Conservation (phyloP, 92 coral and sea anemone genomes). For the Zoanthus sociatus region DNA sequence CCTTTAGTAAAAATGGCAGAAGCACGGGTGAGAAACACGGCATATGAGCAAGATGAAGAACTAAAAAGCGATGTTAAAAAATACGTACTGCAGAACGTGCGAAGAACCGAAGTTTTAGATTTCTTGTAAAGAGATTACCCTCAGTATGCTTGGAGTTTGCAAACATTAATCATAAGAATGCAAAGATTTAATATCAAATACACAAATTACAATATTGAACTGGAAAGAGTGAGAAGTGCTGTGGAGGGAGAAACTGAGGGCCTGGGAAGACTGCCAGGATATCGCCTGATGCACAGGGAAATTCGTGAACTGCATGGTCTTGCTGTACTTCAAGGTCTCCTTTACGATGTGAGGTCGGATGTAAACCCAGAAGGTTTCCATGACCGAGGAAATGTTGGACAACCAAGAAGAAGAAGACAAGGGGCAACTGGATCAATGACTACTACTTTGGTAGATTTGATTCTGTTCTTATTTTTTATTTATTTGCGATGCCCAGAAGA, state of each 20-base stretch:
- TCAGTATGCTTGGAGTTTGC: constrained; percentile 58
- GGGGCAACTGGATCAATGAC: constrained; percentile 17
- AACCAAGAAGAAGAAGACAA: constrained; percentile 45
- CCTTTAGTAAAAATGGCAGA: no score
- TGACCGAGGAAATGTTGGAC: constrained; percentile 55
- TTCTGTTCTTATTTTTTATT: no score
- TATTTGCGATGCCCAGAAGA: no score
- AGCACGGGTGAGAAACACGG: no score
- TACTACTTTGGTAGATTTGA: no score
- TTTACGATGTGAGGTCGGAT: constrained; percentile 61
- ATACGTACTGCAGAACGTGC: constrained; percentile 50
- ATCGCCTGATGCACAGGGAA: constrained; percentile 51
- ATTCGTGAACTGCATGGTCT: constrained; percentile 60
- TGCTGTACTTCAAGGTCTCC: constrained; percentile 68
- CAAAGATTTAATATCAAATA: constrained; percentile 52
- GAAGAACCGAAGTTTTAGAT: constrained; percentile 12
- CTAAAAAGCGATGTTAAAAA: constrained; percentile 35
- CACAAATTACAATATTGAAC: constrained; percentile 48
- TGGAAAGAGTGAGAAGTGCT: constrained; percentile 59
- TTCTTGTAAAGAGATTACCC: constrained; percentile 45
- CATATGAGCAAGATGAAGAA: constrained; percentile 31
- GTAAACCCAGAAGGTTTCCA: constrained; percentile 64
- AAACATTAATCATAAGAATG: constrained; percentile 55
- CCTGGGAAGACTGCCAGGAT: constrained; percentile 67
- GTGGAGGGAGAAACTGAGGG: constrained; percentile 51